phyloP scores from a whole-genome alignment of 2,113 vertebrate genomes.

The Romanogobio albipinnatus region DNA sequence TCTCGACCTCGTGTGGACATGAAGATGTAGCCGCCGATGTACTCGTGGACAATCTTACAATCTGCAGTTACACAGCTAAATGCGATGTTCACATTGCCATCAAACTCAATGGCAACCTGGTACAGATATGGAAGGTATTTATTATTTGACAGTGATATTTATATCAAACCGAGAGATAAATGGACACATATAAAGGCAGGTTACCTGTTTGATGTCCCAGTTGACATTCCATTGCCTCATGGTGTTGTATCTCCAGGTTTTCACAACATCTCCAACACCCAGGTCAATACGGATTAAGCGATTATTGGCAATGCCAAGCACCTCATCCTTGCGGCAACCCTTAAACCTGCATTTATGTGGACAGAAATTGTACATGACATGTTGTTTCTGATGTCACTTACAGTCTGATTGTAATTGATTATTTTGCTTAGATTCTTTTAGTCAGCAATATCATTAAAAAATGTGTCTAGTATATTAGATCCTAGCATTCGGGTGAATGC shows the following conservation, averaged over 20 bases:
- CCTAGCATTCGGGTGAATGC: no score
- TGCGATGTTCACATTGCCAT: constrained; percentile 81
- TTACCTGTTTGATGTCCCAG: constrained; percentile 82
- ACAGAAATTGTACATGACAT: background rate
- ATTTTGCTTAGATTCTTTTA: background rate
- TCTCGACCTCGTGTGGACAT: constrained; percentile 76
- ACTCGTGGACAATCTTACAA: constrained; percentile 81
- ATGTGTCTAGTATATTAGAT: no score
- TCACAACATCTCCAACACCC: constrained; percentile 70
- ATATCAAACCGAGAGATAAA: background rate
- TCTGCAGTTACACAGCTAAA: constrained; percentile 78
- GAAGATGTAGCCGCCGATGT: constrained; percentile 83
- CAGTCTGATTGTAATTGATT: background rate
- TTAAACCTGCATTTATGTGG: constrained; percentile 72
- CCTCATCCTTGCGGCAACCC: constrained; percentile 78
- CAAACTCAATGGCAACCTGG: constrained; percentile 83
- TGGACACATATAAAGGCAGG: background rate
- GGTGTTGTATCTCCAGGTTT: constrained; percentile 81
- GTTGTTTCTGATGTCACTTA: background rate
- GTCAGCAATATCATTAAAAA: no score
- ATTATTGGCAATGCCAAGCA: constrained; percentile 79
- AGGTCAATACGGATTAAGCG: constrained; percentile 78
- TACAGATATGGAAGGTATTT: background rate
- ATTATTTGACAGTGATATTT: background rate
- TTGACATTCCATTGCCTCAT: constrained; percentile 85